Percentiles rank a stretch among this genome's conserved stretches.
These are phyloP conservation scores for Typhlichthys subterraneus DNA, from an alignment of 2,797 vertebrate genomes.

Conservation along the genomic window DNA sequence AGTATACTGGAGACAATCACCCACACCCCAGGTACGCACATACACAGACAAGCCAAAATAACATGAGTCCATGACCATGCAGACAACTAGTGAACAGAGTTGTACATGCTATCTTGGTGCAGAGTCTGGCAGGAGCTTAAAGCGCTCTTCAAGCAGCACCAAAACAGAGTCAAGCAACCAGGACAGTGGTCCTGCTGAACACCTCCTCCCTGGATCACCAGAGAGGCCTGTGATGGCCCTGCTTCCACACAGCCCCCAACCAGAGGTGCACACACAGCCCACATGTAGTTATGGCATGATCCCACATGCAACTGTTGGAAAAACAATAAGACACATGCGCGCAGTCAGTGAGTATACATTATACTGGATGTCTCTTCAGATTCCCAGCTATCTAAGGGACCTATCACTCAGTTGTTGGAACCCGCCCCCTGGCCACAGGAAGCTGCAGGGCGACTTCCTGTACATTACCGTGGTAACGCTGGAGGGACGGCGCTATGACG, in stretches of 20 bases:
- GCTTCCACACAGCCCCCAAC: slow-evolving; percentile 75
- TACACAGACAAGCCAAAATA: background rate
- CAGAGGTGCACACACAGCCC: slow-evolving; percentile 62
- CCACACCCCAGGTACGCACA: slow-evolving; percentile 64
- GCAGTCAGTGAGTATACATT: slow-evolving; percentile 3
- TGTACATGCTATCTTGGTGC: slow-evolving; percentile 1
- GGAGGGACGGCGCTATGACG: slow-evolving; percentile 76
- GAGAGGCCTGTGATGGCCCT: slow-evolving; percentile 80
- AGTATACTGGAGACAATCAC: slow-evolving; percentile 77
- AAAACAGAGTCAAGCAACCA: slow-evolving; percentile 71
- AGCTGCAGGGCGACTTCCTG: slow-evolving; percentile 82
- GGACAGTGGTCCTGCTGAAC: slow-evolving; percentile 77
- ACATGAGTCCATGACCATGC: no score
- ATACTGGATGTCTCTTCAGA: slow-evolving; percentile 50
- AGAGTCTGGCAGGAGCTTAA: slow-evolving; percentile 73
- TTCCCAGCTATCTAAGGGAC: slow-evolving; percentile 72
- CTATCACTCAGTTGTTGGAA: slow-evolving; percentile 84
- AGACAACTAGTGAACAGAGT: background rate
- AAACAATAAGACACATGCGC: background rate
- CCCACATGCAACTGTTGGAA: no score
- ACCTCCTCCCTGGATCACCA: slow-evolving; percentile 80
- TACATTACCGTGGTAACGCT: slow-evolving; percentile 77
- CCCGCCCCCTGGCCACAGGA: slow-evolving; percentile 82
- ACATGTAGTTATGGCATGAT: no score
- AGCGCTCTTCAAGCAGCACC: slow-evolving; percentile 72